These are phyloP conservation scores for Diploscapter pachys DNA, from an alignment of 1,140 invertebrate genomes.

Conservation along the genomic window DNA sequence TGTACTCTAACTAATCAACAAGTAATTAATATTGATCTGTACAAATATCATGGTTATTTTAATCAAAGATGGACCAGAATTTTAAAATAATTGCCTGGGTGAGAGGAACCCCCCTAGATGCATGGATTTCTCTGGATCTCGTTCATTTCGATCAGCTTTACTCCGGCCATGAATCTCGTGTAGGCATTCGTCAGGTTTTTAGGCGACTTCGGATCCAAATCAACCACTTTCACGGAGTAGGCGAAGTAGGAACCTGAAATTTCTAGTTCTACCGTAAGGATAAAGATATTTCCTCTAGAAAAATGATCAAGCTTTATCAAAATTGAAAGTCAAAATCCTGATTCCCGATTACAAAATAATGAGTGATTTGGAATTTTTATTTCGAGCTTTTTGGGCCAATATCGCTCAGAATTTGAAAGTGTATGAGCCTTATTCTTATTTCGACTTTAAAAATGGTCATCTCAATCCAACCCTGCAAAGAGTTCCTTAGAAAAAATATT, in stretches of 20 bases:
- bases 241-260: constrained; percentile 37
- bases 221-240: constrained; percentile 49
- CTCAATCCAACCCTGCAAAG: neutral
- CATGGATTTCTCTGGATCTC: too few relatives aligned
- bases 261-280: neutral
- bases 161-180: constrained; percentile 35
- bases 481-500: constrained; percentile 3
- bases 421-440: neutral
- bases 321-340: constrained; percentile 3
- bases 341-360: neutral
- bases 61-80: too few relatives aligned
- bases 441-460: constrained; percentile 20
- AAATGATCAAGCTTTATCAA: neutral
- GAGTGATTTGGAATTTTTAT: too few relatives aligned
- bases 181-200: constrained; percentile 49
- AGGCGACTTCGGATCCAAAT: constrained; percentile 55
- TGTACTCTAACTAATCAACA: too few relatives aligned
- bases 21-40: too few relatives aligned
- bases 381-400: too few relatives aligned
- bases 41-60: too few relatives aligned
- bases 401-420: too few relatives aligned
- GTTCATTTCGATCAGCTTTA: constrained; percentile 30
- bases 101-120: too few relatives aligned
- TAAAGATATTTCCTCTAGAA: neutral
- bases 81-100: too few relatives aligned